These are phyloP conservation scores for Gasteruption jaculator DNA, from an alignment of 2,888 invertebrate genomes.

Conservation along the genomic window DNA sequence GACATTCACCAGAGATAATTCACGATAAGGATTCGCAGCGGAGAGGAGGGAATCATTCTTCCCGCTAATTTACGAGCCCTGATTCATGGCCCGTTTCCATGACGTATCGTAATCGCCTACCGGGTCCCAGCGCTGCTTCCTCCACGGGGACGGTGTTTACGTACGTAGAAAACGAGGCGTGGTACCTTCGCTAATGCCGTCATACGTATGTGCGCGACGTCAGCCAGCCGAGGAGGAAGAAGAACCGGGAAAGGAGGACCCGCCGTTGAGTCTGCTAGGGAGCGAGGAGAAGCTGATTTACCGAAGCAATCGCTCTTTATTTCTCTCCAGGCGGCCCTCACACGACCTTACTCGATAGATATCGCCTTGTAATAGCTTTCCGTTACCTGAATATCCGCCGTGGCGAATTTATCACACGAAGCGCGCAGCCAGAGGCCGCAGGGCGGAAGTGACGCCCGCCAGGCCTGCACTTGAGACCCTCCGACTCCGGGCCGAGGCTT, in stretches of 20 bases:
- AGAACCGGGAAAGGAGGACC: conserved; percentile 25
- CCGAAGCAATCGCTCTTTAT: conserved; percentile 53
- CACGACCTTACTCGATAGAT: conserved; percentile 48
- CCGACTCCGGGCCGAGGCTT: too few relatives aligned
- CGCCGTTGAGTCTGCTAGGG: conserved; percentile 21
- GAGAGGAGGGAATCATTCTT: too few relatives aligned
- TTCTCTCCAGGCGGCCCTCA: conserved; percentile 52
- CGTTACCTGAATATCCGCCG: conserved; percentile 48
- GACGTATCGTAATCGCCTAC: too few relatives aligned
- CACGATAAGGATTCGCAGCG: too few relatives aligned
- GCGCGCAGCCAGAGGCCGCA: conserved; percentile 5
- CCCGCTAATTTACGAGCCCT: too few relatives aligned
- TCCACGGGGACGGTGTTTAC: too few relatives aligned
- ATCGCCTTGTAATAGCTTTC: conserved; percentile 52
- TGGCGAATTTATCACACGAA: conserved; percentile 33
- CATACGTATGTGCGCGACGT: conserved; percentile 46
- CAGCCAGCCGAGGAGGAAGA: conserved; percentile 20
- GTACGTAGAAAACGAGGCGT: conserved; percentile 36
- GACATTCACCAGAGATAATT: too few relatives aligned
- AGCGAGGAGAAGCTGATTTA: conserved; percentile 44
- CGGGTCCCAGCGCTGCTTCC: too few relatives aligned
- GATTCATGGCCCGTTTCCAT: too few relatives aligned
- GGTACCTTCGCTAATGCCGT: conserved; percentile 45
- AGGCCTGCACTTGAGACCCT: too few relatives aligned
- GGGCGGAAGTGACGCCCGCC: conserved; percentile 7